phyloP scores from a whole-genome alignment of 2,797 vertebrate genomes.

The Pipistrellus pygmaeus region DNA sequence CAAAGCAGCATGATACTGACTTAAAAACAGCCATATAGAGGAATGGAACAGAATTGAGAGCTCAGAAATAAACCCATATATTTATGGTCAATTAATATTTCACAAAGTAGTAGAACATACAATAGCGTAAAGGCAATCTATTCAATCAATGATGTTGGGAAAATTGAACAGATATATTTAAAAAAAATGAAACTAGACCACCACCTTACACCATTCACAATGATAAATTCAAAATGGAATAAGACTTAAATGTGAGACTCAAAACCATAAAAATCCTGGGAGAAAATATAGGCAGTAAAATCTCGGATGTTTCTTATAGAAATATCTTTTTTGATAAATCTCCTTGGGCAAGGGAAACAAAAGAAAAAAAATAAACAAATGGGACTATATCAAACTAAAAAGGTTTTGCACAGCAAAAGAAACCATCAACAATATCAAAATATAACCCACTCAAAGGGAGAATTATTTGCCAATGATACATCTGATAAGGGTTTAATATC shows the following conservation, averaged over 20 bases:
- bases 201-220: not conserved
- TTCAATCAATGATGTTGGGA: not conserved
- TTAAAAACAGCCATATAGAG: not conserved
- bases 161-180: not conserved
- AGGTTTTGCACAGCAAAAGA: not conserved
- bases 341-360: not conserved
- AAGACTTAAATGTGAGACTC: not conserved
- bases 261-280: not conserved
- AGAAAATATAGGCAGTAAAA: not conserved
- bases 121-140: not conserved
- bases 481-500: not conserved
- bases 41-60: not conserved
- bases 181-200: not conserved
- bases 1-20: not conserved
- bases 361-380: not conserved
- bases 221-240: not conserved
- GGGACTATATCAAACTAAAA: not conserved
- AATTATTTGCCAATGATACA: not conserved
- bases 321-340: not conserved
- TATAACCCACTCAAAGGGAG: not conserved
- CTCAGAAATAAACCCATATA: not conserved
- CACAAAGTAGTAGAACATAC: not conserved
- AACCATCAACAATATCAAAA: not conserved
- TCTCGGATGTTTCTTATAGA: not conserved
- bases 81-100: not conserved